These are phyloP conservation scores for Alca torda DNA, from an alignment of 2,797 vertebrate species.

Conservation along the genomic window DNA sequence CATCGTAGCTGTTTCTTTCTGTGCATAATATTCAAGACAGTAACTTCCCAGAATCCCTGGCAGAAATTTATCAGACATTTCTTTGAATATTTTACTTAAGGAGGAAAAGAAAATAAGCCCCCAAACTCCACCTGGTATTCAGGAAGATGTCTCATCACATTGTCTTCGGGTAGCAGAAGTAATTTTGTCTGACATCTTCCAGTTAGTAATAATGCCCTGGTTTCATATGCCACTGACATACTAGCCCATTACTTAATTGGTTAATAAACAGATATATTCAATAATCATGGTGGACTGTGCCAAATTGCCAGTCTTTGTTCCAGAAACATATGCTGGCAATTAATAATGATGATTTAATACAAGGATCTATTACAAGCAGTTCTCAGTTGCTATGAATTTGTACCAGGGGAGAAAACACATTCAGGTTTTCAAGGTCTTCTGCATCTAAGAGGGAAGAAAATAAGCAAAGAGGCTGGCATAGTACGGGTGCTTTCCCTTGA, in stretches of 20 bases:
- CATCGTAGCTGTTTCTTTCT: not conserved
- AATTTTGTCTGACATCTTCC: not conserved
- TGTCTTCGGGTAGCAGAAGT: not conserved
- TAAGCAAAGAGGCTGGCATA: not conserved
- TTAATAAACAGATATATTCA: slow-evolving; percentile 43
- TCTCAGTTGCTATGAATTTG: not conserved
- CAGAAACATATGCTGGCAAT: not conserved
- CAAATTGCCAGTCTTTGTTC: slow-evolving; percentile 34
- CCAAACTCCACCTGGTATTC: not conserved
- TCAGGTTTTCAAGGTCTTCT: not conserved
- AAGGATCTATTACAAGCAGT: not conserved
- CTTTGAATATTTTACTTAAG: not conserved
- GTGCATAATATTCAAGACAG: not conserved
- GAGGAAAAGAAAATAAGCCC: not conserved
- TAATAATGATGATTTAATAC: slow-evolving; percentile 37
- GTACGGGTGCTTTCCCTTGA: not conserved
- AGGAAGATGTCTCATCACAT: not conserved
- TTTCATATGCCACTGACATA: not conserved
- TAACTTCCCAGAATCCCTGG: not conserved
- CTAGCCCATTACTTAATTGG: slow-evolving; percentile 15
- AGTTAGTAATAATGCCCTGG: not conserved
- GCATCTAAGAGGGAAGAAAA: not conserved
- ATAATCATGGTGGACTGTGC: not conserved
- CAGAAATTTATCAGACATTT: not conserved
- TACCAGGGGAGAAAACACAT: not conserved